Evolutionary conservation across 2,888 invertebrate species (phyloP).

Genomic region (Tridacna gigas): DNA sequence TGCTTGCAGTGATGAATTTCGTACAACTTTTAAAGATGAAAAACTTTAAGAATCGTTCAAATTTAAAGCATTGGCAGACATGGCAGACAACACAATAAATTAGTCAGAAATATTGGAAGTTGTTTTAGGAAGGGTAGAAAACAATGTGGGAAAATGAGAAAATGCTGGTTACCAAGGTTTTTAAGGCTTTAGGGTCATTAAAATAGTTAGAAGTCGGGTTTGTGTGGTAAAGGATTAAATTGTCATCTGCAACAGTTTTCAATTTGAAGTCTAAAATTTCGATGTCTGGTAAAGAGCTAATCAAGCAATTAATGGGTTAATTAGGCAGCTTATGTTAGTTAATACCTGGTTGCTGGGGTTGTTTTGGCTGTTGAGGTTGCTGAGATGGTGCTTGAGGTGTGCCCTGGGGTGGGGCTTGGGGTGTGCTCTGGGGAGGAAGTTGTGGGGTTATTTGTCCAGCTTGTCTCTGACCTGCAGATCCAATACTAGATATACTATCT

Average conservation of each 20-base stretch:
- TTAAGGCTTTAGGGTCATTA: not conserved
- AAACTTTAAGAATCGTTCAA: too few relatives aligned
- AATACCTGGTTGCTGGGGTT: conserved; percentile 60
- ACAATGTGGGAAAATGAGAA: not conserved
- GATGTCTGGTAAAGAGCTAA: too few relatives aligned
- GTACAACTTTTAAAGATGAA: too few relatives aligned
- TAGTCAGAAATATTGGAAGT: too few relatives aligned
- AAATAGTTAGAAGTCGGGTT: not conserved
- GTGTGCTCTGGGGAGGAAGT: conserved; percentile 6
- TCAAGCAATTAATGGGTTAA: too few relatives aligned
- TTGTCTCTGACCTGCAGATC: conserved; percentile 63
- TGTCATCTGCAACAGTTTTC: too few relatives aligned
- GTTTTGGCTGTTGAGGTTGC: conserved; percentile 38
- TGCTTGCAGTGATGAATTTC: too few relatives aligned
- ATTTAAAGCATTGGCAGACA: too few relatives aligned
- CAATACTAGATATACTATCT: conserved; percentile 81
- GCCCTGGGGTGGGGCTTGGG: conserved; percentile 25
- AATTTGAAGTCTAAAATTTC: too few relatives aligned
- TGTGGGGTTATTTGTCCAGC: conserved; percentile 11
- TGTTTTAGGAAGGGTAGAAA: not conserved
- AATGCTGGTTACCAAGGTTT: not conserved
- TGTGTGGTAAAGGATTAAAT: conserved; percentile 31
- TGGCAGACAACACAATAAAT: too few relatives aligned
- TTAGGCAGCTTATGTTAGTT: too few relatives aligned
- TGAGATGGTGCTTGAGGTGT: conserved; percentile 15